A percentile compares a stretch with the other conserved stretches of the same genome.
These are phyloP conservation scores for Calliphora vomitoria DNA, from an alignment of 2,888 invertebrate genomes.

Conservation along the genomic window DNA sequence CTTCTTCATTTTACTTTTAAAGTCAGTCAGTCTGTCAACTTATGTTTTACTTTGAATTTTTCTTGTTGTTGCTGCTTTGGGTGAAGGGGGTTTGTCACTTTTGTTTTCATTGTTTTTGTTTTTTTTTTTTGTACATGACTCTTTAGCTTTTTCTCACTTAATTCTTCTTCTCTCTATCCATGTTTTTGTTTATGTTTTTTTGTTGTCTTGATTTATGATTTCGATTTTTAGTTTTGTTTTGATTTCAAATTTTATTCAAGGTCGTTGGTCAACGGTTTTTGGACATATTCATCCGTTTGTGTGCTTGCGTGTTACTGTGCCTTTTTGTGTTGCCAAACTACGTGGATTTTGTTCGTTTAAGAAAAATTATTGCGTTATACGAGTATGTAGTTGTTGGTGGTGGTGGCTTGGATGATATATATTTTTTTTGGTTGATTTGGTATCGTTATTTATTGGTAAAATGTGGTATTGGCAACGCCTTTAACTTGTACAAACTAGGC, in stretches of 20 bases:
- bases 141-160: background rate
- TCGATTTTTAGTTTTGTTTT: conserved; percentile 36
- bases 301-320: background rate
- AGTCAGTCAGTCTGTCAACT: background rate
- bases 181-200: no score
- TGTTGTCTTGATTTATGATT: conserved; percentile 18
- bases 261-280: conserved; percentile 48
- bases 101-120: conserved; percentile 12
- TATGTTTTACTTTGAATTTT: background rate
- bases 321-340: conserved; percentile 33
- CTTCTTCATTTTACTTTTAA: conserved; percentile 3
- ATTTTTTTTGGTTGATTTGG: background rate
- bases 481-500: conserved; percentile 19
- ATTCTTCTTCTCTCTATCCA: background rate
- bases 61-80: background rate
- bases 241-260: conserved; percentile 50
- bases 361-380: background rate
- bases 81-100: conserved; percentile 23
- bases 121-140: background rate
- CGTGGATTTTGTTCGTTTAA: background rate
- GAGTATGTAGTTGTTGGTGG: background rate
- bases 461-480: conserved; percentile 33
- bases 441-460: conserved; percentile 6
- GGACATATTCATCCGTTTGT: background rate
- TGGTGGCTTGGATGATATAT: background rate